Base-by-base conservation (phyloP, 2,797 vertebrate genomes). In the Hippoglossus hippoglossus region DNA sequence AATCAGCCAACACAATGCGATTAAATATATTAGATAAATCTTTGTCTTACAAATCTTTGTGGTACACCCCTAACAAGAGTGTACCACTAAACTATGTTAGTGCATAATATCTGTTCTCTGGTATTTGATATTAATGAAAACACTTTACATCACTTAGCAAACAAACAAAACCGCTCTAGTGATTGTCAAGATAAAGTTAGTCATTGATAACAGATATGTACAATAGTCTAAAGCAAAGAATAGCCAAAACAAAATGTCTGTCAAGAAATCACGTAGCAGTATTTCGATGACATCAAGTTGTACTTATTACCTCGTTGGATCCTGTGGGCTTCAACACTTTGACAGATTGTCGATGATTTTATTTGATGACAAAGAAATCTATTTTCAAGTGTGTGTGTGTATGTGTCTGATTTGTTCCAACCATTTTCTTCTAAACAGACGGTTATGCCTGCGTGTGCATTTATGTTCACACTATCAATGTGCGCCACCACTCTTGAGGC, bases 401-500 rank as follows among this genome's bases (percentile, higher is more conserved):
- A n/a, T 39, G 61, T 53, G 21, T 80, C 65, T 77, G 31, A 75
- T 79, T 79, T 63, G 39, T 59, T 39, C 22, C 19, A 4, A n/a
- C 25, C 36, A 34, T 39, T 39, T 55, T 55, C 57, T 47, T 64
- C 21, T 19, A 28, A 63, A 72, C 62, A 52, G 63, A 69, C 53
- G 58, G 60, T 51, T 63, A 12, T 46, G 41, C 49, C 34, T 47
- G 65, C 39, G 56, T 75, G 63, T 84, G 73, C 26, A 8, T 78
- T 69, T 71, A 46, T 62, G 59, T 66, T 68, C 52, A 55, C 58
- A 44, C 24, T 59, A 75, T 78, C 1, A 18, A 72, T 74, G 70
- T 11, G n/a, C 39, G 63, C 70, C 55, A 49, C 21, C 49, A 60
- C 53, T 61, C 31, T 16, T 57, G 53, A 66, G 77, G 58, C 60